Conservation (phyloP, 2,888 invertebrate genomes). For the Oligia strigilis region DNA sequence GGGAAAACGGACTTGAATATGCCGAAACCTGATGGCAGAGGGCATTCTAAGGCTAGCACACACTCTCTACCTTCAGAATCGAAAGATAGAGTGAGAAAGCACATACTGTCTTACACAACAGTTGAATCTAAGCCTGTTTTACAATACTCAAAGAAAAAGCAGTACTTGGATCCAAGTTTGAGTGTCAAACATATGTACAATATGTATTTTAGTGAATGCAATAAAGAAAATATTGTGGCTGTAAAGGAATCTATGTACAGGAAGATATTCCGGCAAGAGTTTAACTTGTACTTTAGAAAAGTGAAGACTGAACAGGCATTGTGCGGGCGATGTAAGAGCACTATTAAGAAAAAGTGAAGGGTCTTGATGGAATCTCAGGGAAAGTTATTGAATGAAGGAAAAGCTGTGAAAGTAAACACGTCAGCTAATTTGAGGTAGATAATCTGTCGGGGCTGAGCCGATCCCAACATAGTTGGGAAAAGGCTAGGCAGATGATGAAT, state of each 20-base stretch:
- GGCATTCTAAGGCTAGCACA: constrained; percentile 80
- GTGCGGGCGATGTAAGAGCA: constrained; percentile 83
- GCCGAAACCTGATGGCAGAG: constrained; percentile 86
- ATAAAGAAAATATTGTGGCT: constrained; percentile 73
- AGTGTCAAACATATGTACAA: constrained; percentile 85
- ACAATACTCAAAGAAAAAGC: constrained; percentile 83
- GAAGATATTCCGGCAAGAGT: constrained; percentile 85
- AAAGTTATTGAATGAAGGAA: constrained; percentile 6
- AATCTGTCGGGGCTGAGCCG: too few species aligned
- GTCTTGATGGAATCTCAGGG: constrained; percentile 5
- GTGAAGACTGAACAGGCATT: constrained; percentile 77
- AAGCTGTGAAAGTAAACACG: not conserved
- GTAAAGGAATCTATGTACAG: constrained; percentile 88
- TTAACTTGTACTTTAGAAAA: constrained; percentile 84
- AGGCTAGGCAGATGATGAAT: too few species aligned
- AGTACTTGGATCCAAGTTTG: constrained; percentile 79
- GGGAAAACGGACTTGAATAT: constrained; percentile 86
- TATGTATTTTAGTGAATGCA: constrained; percentile 81
- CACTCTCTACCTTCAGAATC: constrained; percentile 81
- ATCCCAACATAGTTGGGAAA: too few species aligned
- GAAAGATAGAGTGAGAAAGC: constrained; percentile 83
- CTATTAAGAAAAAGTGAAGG: constrained; percentile 80
- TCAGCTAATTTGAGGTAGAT: not conserved
- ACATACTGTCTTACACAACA: constrained; percentile 82
- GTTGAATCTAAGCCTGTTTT: constrained; percentile 80